A percentile compares a stretch with the other conserved stretches of the same genome.
Conservation (phyloP, 2,113 vertebrate species). For the Paramisgurnus dabryanus region DNA sequence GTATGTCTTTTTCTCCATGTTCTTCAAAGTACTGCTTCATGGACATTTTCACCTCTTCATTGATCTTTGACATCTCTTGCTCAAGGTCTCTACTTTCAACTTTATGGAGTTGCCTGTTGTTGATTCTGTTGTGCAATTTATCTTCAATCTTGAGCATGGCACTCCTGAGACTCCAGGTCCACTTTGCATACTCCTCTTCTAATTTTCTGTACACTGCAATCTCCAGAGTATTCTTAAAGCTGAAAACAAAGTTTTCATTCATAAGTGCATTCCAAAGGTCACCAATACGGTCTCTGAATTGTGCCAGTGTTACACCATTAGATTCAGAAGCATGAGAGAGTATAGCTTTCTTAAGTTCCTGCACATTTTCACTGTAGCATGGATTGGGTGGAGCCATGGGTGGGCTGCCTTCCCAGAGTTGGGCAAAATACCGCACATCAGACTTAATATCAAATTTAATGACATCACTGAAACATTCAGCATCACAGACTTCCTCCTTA, state of each 20-base stretch:
- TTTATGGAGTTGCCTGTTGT: constrained; percentile 46
- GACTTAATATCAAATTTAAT: constrained; percentile 56
- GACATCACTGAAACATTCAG: constrained; percentile 62
- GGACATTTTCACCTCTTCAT: constrained; percentile 41
- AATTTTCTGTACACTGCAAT: constrained; percentile 61
- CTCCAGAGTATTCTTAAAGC: constrained; percentile 70
- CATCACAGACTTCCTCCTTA: constrained; percentile 62
- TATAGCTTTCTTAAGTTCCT: constrained; percentile 47
- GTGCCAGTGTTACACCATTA: constrained; percentile 53
- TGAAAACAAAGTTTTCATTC: constrained; percentile 64
- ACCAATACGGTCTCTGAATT: constrained; percentile 65
- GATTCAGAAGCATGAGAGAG: constrained; percentile 10
- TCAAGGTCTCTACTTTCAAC: constrained; percentile 32
- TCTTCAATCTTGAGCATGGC: constrained; percentile 60
- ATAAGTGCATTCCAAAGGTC: constrained; percentile 60
- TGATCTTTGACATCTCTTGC: constrained; percentile 14
- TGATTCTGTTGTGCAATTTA: constrained; percentile 58
- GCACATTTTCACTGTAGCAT: constrained; percentile 52
- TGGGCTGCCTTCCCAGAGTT: constrained; percentile 57
- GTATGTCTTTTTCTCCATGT: constrained; percentile 59
- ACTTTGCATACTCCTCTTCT: constrained; percentile 50
- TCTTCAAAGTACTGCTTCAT: constrained; percentile 64
- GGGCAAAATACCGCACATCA: constrained; percentile 57
- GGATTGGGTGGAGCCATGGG: constrained; percentile 61
- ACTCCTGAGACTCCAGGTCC: constrained; percentile 50